Base-by-base conservation (phyloP, 2,113 vertebrate genomes). In the Apteryx mantelli region DNA sequence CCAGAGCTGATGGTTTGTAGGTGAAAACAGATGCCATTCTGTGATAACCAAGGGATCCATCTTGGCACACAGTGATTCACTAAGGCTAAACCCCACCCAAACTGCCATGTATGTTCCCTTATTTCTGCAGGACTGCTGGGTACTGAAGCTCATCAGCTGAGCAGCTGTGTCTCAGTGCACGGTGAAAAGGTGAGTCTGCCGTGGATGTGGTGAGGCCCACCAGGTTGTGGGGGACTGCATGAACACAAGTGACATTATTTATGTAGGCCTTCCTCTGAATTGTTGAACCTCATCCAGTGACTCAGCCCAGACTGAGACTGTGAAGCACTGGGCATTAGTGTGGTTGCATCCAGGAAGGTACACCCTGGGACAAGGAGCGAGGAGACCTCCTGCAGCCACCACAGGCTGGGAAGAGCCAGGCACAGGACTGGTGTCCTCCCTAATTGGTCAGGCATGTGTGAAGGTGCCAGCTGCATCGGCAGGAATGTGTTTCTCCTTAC, bases 1-100 rank as follows among this genome's bases (percentile, higher is more conserved):
- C 25, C 13, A 60, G 50, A 65, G 38, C 44, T 70, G 65, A 52
- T 65, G 65, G 42, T 24, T 81, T 52, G 22, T 20, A 34, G 60
- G 48, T 82, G 28, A 38, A 50, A 89, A 48, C 22, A 52, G 69
- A 65, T 32, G 17, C 48, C 69, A 11, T 52, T 50, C 44, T 89
- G 82, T 0, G 4, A 69, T 34, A 42, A 18, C 73, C 68, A 68
- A 0, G 2, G 84, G 40, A 75, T 46, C 22, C 2, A 2, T 8
- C 40, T 74, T 40, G 60, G 48, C 48, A 71, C 32, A 32, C 0
- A 0, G 44, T 46, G 48, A 21, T 22, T 22, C 44, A 19, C 0
- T 2, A 32, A 55, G 53, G 26, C 15, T 60, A 5, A 0, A 52
- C n/a, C 65, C 81, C 24, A 55, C 21, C 68, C 22, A 20, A 84